phyloP scores from a whole-genome alignment of 2,113 vertebrate species.

The Cromileptes altivelis region DNA sequence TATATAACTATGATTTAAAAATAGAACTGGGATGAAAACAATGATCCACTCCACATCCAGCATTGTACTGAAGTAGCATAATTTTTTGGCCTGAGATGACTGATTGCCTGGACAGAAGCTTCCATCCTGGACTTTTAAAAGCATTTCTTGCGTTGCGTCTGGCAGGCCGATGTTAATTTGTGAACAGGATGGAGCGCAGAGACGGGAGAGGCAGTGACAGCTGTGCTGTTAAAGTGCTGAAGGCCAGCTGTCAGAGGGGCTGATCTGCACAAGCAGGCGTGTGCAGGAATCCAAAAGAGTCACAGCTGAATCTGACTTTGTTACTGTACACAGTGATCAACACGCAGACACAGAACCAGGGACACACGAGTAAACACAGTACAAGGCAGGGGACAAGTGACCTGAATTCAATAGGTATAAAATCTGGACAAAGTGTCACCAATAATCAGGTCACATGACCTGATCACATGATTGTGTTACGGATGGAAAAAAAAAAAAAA shows the following conservation, averaged over 20 bases:
- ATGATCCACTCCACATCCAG: neutral
- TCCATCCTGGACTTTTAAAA: neutral
- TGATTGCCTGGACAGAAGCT: neutral
- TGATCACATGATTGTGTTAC: neutral
- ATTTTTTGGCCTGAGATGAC: neutral
- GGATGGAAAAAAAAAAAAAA: neutral
- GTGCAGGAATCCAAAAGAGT: constrained; percentile 81
- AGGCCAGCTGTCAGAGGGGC: constrained; percentile 77
- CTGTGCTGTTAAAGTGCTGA: constrained; percentile 72
- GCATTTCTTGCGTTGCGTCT: constrained; percentile 5
- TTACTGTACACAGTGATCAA: constrained; percentile 47
- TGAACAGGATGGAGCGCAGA: constrained; percentile 47
- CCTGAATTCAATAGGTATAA: neutral
- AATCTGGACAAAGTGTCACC: accelerated
- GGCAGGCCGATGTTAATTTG: constrained; percentile 44
- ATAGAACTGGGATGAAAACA: neutral
- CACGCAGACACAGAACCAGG: constrained; percentile 9
- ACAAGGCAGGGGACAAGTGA: neutral
- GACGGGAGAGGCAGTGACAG: constrained; percentile 72
- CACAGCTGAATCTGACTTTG: constrained; percentile 78
- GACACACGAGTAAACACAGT: neutral
- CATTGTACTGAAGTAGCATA: neutral
- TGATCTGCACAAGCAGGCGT: constrained; percentile 82
- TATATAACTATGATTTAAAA: neutral
- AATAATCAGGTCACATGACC: neutral